Percentiles rank a stretch among this genome's conserved stretches.
These are phyloP conservation scores for Lepidurus arcticus DNA, from an alignment of 1,140 invertebrate species.

Conservation along the genomic window DNA sequence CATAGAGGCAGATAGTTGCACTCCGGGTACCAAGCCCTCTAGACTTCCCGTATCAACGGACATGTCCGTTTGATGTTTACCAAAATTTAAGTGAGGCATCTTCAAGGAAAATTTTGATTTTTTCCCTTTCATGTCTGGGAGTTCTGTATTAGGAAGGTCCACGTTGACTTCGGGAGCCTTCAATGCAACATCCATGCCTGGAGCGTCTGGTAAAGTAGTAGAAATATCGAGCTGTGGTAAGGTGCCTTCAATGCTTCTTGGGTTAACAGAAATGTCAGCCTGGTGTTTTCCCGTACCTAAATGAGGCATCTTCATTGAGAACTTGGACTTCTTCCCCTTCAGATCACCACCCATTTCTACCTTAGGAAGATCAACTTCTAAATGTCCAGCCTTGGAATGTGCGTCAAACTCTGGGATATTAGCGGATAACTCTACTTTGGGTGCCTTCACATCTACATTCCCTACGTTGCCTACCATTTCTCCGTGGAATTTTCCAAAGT, in stretches of 20 bases:
- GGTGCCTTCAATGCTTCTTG: not conserved
- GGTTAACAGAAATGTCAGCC: not conserved
- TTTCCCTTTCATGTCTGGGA: constrained; percentile 24
- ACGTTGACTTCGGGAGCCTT: not conserved
- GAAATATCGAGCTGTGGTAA: too few species aligned
- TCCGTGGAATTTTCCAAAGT: not conserved
- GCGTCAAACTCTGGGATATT: not conserved
- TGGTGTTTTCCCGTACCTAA: too few species aligned
- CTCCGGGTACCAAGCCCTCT: not conserved
- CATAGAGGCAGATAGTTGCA: not conserved
- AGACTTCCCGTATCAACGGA: not conserved
- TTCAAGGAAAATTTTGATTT: constrained; percentile 28
- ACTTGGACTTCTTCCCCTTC: constrained; percentile 16
- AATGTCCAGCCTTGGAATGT: not conserved
- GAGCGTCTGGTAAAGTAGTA: too few species aligned
- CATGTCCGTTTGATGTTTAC: not conserved
- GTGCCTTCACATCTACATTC: not conserved
- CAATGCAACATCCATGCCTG: not conserved
- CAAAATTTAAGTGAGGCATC: constrained; percentile 26
- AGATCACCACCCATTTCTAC: not conserved
- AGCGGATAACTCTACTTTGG: constrained; percentile 14
- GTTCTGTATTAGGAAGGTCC: not conserved
- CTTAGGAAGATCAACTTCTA: not conserved
- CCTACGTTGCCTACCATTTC: not conserved
- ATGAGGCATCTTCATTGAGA: constrained; percentile 21